Base-by-base conservation (phyloP, 1,140 invertebrate genomes). In the Campodea augens region DNA sequence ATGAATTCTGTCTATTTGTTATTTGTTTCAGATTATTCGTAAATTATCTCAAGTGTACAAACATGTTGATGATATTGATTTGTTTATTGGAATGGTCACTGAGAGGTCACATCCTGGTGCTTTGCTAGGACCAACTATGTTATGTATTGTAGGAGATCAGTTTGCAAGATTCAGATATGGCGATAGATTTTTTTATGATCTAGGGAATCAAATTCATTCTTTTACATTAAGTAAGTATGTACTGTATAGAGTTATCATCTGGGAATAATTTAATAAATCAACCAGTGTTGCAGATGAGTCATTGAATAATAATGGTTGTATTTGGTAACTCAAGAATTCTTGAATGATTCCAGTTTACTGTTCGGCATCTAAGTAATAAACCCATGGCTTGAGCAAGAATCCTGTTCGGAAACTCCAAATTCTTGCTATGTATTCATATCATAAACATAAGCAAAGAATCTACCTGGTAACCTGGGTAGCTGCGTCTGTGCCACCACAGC, bases 101-200 rank as follows among this genome's bases (percentile, higher is more conserved):
- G 63, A 66, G 45, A 47, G 42, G n/a, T 52, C 51, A 4, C 27
- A 54, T n/a, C 47, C 51, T 18, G 65, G 65, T 7, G 58, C 64
- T 1, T 38, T 63, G 1, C 13, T 65, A 12, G 62, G 63, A 25
- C 62, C 60, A 1, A 65, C 62, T 0, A 58, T 58, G 47, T 52
- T 53, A 5, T 64, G 60, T 44, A 49, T 65, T 22, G 25, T 61
- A 5, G 58, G 49, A 12, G 52, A 58, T 18, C 61, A 65, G 41
- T 65, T 60, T 46, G 40, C 51, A 27, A 53, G 52, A 13, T 48
- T 55, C 32, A 56, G 55, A 25, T 29, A 47, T 29, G 59, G 57
- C 4, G 61, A 62, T 48, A 42, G 57, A 29, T 61, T 50, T 46
- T 63, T 61, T 49, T 63, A 61, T 48, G 59, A 61, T 44, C 54